A percentile compares a stretch with the other conserved stretches of the same genome.
These are phyloP conservation scores for Sarcophaga caerulescens DNA, from an alignment of 2,888 invertebrate genomes.

Conservation along the genomic window DNA sequence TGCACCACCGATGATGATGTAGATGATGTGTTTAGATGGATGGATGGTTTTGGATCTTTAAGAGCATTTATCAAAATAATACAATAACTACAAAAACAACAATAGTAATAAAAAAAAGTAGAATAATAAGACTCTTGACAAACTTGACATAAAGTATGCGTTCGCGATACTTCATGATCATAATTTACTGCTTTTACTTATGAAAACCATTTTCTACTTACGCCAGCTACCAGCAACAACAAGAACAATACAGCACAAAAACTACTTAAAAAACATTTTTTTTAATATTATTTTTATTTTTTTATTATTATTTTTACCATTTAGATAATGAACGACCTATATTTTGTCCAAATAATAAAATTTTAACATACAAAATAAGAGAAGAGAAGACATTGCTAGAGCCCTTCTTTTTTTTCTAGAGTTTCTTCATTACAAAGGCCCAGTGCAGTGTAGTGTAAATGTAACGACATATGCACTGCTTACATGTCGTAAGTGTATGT, in stretches of 20 bases:
- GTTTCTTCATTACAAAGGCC: not conserved
- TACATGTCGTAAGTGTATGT: not conserved
- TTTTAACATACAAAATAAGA: conserved; percentile 37
- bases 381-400: conserved; percentile 41
- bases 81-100: conserved; percentile 21
- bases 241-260: not conserved
- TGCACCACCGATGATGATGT: conserved; percentile 43
- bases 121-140: conserved; percentile 55
- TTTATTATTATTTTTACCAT: conserved; percentile 61
- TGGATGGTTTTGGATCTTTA: not conserved
- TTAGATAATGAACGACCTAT: conserved; percentile 68
- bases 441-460: not conserved
- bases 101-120: conserved; percentile 2
- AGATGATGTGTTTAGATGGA: not conserved
- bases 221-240: not conserved
- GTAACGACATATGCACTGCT: not conserved
- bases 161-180: not conserved
- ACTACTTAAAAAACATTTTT: conserved; percentile 30
- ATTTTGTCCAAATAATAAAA: conserved; percentile 62
- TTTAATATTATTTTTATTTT: conserved; percentile 23
- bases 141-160: conserved; percentile 63
- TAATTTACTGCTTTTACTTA: conserved; percentile 25
- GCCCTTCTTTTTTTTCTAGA: not conserved
- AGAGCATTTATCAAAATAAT: conserved; percentile 55
- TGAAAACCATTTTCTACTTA: conserved; percentile 33